These are phyloP conservation scores for Meiosimyza decipiens DNA, from an alignment of 2,888 invertebrate species.

Conservation along the genomic window DNA sequence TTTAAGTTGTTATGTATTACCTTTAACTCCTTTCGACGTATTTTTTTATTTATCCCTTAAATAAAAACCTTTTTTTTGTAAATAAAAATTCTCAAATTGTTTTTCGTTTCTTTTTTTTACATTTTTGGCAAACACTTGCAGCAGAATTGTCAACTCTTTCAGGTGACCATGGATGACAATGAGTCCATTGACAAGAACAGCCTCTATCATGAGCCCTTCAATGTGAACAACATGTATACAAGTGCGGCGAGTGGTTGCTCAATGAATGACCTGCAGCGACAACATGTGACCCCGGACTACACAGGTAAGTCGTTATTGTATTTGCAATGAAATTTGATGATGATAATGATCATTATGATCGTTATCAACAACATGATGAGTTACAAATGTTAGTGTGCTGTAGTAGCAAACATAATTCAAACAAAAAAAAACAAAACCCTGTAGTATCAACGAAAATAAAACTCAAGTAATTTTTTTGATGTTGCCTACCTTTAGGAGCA, in stretches of 20 bases:
- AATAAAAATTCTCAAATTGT: conserved; percentile 21
- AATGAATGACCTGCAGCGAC: conserved; percentile 67
- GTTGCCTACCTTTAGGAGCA: conserved; percentile 8
- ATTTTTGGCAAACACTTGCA: conserved; percentile 36
- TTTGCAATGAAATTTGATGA: not conserved
- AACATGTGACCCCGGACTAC: conserved; percentile 71
- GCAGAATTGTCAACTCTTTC: conserved; percentile 44
- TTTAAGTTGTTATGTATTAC: no score
- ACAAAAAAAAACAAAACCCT: not conserved
- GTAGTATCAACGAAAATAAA: conserved; percentile 1
- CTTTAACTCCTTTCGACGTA: no score
- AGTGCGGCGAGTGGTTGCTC: conserved; percentile 67
- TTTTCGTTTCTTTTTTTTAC: conserved; percentile 43
- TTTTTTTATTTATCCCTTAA: no score
- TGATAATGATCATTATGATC: conserved; percentile 6
- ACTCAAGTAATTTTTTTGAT: not conserved
- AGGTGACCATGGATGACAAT: conserved; percentile 64
- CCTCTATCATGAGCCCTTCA: conserved; percentile 69
- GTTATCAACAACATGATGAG: not conserved
- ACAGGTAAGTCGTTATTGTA: conserved; percentile 67
- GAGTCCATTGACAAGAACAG: conserved; percentile 68
- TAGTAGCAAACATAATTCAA: not conserved
- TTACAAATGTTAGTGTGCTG: not conserved
- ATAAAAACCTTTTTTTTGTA: not conserved
- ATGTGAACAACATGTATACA: conserved; percentile 68